Evolutionary conservation across 2,113 vertebrate genomes (phyloP), one percentile per base, ranked within the genome.

Genomic region (Hippoglossus stenolepis): DNA sequence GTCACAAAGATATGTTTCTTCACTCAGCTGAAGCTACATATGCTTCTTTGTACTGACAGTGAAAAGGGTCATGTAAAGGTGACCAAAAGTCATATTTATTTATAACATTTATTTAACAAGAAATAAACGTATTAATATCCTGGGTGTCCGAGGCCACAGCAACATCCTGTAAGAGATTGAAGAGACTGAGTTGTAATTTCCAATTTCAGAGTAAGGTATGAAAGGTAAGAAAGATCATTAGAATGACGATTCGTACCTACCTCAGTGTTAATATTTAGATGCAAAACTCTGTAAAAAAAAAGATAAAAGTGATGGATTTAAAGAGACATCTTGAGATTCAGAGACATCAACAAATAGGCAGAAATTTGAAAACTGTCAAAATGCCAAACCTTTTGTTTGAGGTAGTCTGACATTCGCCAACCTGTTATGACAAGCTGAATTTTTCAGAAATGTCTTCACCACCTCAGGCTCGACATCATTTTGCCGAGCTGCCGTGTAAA

Each of bases 361-460:
- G 1, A 47, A 31, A n/a, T n/a, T 6, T 0, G 18, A 0, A 35
- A 13, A 5, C 14, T 45, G 28, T 38, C 2, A n/a, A 24, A 63
- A 68, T 0, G 0, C 68, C 80, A 60, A 74, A 92, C 91, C 88
- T 90, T 87, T 88, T 4, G 70, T 17, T 56, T 85, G 79, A 47
- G 53, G 75, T 21, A 62, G 60, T 0, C 0, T 60, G 65, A 91
- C 62, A 45, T 23, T 80, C 13, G 5, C 54, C 8, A 2, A 3
- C 82, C 79, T 63, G 15, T 47, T 56, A 4, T 82, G 1, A 66
- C 87, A 92, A n/a, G 85, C 84, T 0, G 73, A 18, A 0, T 80
- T 82, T 65, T 43, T 61, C 43, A 82, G 65, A 71, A 91, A 89
- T 0, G 59, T 4, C 12, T 26, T 70, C 76, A 87, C 70, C 72